Percentiles rank a stretch among this genome's conserved stretches.
Conservation (phyloP, 2,888 invertebrate genomes). For the Lottia gigantea region DNA sequence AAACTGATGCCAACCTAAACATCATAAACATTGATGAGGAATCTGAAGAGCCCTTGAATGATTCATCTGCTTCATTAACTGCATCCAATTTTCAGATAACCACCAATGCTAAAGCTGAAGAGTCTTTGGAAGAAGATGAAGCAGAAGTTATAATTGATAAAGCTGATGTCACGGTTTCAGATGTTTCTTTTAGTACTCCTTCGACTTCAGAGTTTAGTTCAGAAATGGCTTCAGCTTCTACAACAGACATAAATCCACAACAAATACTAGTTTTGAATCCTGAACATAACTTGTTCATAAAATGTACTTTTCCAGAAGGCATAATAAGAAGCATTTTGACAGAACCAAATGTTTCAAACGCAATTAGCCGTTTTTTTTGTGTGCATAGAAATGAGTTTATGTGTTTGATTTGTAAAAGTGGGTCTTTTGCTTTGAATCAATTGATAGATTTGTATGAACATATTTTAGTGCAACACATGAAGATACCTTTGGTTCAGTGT, state of each 20-base stretch:
- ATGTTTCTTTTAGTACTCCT: not conserved
- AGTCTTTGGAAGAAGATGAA: not conserved
- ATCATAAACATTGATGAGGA: not conserved
- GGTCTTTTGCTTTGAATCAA: not conserved
- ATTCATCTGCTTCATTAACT: too few relatives aligned
- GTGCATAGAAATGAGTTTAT: not conserved
- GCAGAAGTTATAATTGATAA: not conserved
- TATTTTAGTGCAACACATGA: not conserved
- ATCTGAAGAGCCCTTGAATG: too few relatives aligned
- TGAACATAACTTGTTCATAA: not conserved
- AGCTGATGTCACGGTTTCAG: not conserved
- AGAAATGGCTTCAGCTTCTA: not conserved
- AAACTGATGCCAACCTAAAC: not conserved
- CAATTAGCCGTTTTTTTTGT: not conserved
- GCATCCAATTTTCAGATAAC: too few relatives aligned
- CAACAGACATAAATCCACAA: not conserved
- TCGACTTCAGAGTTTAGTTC: not conserved
- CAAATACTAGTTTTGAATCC: not conserved
- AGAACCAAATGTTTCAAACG: not conserved
- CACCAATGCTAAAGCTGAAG: too few relatives aligned
- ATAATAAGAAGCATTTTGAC: not conserved
- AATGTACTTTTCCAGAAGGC: not conserved
- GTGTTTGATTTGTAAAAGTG: not conserved
- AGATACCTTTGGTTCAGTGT: not conserved
- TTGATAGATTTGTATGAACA: not conserved